Evolutionary conservation across 2,797 vertebrate genomes (phyloP).

Genomic region (Phoebastria nigripes): DNA sequence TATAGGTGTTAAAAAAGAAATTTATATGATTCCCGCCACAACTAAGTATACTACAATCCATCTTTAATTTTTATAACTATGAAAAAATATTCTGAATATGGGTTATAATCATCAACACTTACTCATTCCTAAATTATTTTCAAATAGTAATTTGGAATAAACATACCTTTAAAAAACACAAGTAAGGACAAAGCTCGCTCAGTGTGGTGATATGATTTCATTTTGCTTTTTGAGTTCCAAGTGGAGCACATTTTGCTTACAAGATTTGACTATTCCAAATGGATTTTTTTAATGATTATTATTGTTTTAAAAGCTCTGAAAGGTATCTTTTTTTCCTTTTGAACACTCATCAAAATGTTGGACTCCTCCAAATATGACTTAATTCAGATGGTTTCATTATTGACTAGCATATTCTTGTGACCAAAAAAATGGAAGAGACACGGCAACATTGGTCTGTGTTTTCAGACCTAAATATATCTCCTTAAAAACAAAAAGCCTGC

Average conservation of each 20-base stretch:
- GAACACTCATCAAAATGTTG: neutral
- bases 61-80: neutral
- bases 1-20: neutral
- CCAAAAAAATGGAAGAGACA: neutral
- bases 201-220: neutral
- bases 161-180: neutral
- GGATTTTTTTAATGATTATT: neutral
- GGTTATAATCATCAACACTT: neutral
- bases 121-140: neutral
- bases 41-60: neutral
- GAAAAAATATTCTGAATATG: neutral
- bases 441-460: neutral
- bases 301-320: neutral
- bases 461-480: neutral
- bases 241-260: neutral
- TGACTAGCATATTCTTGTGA: neutral
- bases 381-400: neutral
- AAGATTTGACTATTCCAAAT: neutral
- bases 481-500: neutral
- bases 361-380: neutral
- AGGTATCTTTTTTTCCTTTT: neutral
- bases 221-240: neutral
- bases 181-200: neutral
- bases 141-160: neutral
- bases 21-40: neutral